These are phyloP conservation scores for Xiphias gladius DNA, from an alignment of 2,113 vertebrate species.

Conservation along the genomic window DNA sequence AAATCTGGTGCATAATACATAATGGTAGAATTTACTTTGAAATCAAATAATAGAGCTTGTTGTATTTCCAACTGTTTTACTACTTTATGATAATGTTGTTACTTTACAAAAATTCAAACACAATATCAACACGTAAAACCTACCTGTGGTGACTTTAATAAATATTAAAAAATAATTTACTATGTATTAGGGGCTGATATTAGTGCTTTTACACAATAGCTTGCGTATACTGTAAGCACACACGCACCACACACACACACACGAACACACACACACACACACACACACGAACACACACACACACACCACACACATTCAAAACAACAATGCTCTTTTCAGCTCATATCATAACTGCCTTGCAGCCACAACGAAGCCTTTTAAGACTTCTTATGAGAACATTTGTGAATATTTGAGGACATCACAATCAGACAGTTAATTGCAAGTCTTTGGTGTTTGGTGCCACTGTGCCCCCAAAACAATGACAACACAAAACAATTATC, in stretches of 20 bases:
- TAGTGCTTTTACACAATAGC: constrained; percentile 3
- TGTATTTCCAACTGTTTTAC: neutral
- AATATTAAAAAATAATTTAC: constrained; percentile 2
- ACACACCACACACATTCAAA: neutral
- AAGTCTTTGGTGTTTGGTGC: constrained; percentile 38
- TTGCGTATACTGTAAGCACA: neutral
- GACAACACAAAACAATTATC: constrained; percentile 57
- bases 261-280: neutral
- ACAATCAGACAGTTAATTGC: constrained; percentile 65
- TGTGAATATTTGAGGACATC: constrained; percentile 52
- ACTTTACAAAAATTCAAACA: constrained; percentile 12
- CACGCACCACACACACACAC: neutral
- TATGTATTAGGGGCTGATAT: neutral
- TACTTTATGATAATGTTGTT: neutral
- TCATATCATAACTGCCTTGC: constrained; percentile 28
- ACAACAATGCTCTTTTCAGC: constrained; percentile 18
- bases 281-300: neutral
- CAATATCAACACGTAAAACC: neutral
- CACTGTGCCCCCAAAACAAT: constrained; percentile 50
- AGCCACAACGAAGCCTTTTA: constrained; percentile 25
- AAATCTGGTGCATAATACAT: neutral
- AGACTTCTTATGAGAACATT: constrained; percentile 38
- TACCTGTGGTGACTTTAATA: neutral
- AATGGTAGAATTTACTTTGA: neutral
- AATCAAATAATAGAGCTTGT: neutral